Evolutionary conservation across 92 coral and sea anemone species (phyloP).

Genomic region (Actinostola sp.): DNA sequence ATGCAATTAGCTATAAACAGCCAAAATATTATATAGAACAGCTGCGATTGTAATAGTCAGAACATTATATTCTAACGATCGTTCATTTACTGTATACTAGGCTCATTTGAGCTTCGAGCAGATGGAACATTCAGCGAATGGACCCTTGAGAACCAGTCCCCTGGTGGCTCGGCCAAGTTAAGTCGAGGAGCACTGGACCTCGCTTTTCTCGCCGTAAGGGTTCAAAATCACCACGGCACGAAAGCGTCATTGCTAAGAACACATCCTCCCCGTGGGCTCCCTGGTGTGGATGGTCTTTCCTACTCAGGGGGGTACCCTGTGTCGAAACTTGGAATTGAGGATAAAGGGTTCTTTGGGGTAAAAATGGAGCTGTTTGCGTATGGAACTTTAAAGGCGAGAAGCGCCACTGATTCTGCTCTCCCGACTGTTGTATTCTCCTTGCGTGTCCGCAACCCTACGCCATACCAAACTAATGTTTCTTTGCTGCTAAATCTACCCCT

Average conservation of each 20-base stretch:
- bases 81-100: slow-evolving; percentile 19
- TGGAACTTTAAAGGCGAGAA: slow-evolving; percentile 65
- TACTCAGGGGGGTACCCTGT: slow-evolving; percentile 86
- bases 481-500: slow-evolving; percentile 78
- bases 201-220: slow-evolving; percentile 70
- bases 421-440: slow-evolving; percentile 76
- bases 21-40: no score
- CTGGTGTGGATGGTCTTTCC: slow-evolving; percentile 72
- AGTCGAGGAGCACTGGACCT: slow-evolving; percentile 80
- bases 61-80: no score
- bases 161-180: slow-evolving; percentile 90
- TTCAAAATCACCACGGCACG: slow-evolving; percentile 44
- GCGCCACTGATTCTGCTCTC: slow-evolving; percentile 59
- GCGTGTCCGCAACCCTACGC: slow-evolving; percentile 75
- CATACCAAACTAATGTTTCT: slow-evolving; percentile 58
- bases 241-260: slow-evolving; percentile 78
- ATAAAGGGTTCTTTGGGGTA: slow-evolving; percentile 68
- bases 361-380: slow-evolving; percentile 75
- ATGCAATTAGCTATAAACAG: no score
- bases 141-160: slow-evolving; percentile 93
- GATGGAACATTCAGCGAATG: slow-evolving; percentile 84
- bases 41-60: no score
- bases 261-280: slow-evolving; percentile 76
- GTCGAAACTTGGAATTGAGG: slow-evolving; percentile 63
- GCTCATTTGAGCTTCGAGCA: slow-evolving; percentile 82